Conservation (phyloP, 1,140 invertebrate species). For the Rhysida immarginata region DNA sequence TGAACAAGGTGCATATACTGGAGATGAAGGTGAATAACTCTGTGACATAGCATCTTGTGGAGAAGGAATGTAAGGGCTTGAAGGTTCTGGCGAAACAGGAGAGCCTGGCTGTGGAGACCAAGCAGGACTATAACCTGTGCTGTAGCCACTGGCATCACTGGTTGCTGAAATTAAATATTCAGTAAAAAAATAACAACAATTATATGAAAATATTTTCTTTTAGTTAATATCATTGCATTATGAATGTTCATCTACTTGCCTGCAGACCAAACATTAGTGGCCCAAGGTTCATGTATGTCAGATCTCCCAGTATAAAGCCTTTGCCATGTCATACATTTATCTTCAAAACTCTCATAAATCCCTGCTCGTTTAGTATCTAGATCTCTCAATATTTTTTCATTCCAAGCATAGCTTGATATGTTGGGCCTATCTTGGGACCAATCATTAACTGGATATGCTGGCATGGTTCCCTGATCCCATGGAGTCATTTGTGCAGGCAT, state of each 20-base stretch:
- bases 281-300: too few species aligned
- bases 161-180: slow-evolving; percentile 89
- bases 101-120: slow-evolving; percentile 59
- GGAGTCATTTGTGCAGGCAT: slow-evolving; percentile 92
- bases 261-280: slow-evolving; percentile 76
- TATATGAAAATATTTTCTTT: neutral
- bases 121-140: slow-evolving; percentile 61
- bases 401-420: too few species aligned
- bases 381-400: too few species aligned
- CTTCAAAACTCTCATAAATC: too few species aligned
- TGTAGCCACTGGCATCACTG: slow-evolving; percentile 78
- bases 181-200: slow-evolving; percentile 30
- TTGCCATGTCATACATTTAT: too few species aligned
- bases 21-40: slow-evolving; percentile 26
- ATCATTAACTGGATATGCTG: slow-evolving; percentile 59
- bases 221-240: neutral
- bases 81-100: slow-evolving; percentile 49
- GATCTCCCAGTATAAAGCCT: too few species aligned
- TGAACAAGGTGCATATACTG: slow-evolving; percentile 24
- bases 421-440: too few species aligned
- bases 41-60: slow-evolving; percentile 39
- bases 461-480: slow-evolving; percentile 79
- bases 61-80: slow-evolving; percentile 57
- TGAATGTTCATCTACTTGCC: too few species aligned
- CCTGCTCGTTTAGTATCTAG: too few species aligned